Evolutionary conservation across 2,888 invertebrate genomes (phyloP), one percentile per base, ranked within the genome.

Genomic region (Ariolimax columbianus): DNA sequence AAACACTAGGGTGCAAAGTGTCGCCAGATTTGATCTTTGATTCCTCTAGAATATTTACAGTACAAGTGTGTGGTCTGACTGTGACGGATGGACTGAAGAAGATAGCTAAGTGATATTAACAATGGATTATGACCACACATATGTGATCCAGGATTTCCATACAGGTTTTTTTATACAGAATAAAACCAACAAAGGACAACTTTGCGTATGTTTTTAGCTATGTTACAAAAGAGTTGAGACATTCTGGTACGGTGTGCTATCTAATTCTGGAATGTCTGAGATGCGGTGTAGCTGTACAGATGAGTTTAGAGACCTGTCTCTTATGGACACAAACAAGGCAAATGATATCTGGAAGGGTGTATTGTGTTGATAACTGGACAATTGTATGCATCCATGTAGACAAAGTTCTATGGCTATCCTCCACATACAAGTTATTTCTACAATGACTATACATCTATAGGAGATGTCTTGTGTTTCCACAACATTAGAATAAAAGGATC

Each of bases 191-290:
- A 68, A 11, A 68, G n/a, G 26, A 63, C 17, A n/a, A 63, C 59
- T 23, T 11, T 63, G 59, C 33, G 33, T 30, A 23, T 66, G 3
- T 33, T 66, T 66, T 9, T 30, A 23, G 1, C 59, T 66, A 33
- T 33, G 2, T 33, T 33, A 66, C 66, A 66, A 33, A 33, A 17
- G 55, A 55, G 23, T n/a, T n/a, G 3, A 1, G 30, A 17, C 30
- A 30, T 30, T 66, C 66, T 66, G 33, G 30, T 1, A 40, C 9
- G 7, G n/a, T 73, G 26, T 0, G 47, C 19, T 23, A 23, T 51
- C 40, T 30, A 33, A 33, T 51, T 33, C 23, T 75, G 75, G 75
- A 75, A 75, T 75, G 75, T 75, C 33, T 75, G 51, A 33, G 75
- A 47, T 19, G 33, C 6, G 11, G 47, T 75, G 33, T 51, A 33